phyloP scores from a whole-genome alignment of 2,113 vertebrate species.

The Thinocorus orbignyianus region DNA sequence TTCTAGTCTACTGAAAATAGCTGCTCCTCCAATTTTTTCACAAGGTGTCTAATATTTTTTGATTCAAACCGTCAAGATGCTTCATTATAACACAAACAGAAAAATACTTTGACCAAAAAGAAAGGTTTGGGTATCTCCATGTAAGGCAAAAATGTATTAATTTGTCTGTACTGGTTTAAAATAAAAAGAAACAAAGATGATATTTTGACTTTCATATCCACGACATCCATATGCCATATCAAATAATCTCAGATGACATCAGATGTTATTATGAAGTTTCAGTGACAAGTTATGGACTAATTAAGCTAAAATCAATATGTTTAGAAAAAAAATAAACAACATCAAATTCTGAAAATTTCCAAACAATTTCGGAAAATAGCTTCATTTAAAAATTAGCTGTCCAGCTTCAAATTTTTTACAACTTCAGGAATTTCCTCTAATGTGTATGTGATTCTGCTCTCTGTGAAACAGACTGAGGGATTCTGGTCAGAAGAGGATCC shows the following conservation, averaged over 20 bases:
- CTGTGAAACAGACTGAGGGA: not conserved
- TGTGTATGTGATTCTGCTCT: accelerated
- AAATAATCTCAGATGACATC: not conserved
- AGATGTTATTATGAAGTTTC: not conserved
- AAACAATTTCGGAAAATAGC: not conserved
- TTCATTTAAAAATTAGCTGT: not conserved
- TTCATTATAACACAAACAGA: not conserved
- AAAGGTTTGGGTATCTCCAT: no score
- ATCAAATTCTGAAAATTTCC: not conserved
- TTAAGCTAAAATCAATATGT: not conserved
- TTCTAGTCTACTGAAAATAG: not conserved
- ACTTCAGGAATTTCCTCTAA: not conserved
- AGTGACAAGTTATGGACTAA: not conserved
- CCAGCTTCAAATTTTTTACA: not conserved
- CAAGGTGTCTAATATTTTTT: not conserved
- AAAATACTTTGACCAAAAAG: not conserved
- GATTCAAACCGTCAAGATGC: not conserved
- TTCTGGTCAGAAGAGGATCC: not conserved
- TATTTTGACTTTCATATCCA: not conserved
- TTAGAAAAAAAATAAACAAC: not conserved
- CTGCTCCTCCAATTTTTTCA: not conserved
- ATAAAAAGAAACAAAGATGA: not conserved
- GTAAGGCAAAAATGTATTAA: not conserved
- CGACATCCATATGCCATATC: not conserved
- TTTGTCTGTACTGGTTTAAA: not conserved